These are phyloP conservation scores for Ceriagrion tenellum DNA, from an alignment of 2,888 invertebrate genomes.

Conservation along the genomic window DNA sequence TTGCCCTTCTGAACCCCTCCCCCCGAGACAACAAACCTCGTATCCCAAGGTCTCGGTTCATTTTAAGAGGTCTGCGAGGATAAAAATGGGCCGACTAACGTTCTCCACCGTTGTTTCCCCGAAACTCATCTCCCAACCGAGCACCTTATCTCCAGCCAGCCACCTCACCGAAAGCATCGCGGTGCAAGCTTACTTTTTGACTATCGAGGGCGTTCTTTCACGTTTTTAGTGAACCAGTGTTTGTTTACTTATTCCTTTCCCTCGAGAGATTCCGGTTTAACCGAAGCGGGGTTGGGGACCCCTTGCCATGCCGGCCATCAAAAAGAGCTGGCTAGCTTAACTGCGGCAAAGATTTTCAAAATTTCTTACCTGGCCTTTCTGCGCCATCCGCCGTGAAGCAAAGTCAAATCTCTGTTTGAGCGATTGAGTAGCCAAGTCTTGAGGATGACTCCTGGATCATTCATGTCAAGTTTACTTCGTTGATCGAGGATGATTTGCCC, in stretches of 20 bases:
- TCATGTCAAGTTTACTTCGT: too few species aligned
- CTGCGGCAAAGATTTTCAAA: not conserved
- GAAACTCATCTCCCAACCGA: not conserved
- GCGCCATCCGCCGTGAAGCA: not conserved
- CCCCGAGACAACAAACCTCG: not conserved
- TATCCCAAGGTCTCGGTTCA: not conserved
- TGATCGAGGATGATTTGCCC: too few species aligned
- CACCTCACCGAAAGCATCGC: not conserved
- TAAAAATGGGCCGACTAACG: not conserved
- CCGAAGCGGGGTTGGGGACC: not conserved
- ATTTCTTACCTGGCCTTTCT: not conserved
- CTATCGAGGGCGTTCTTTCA: not conserved
- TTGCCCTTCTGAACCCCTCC: not conserved
- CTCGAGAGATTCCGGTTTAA: not conserved
- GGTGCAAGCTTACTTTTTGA: not conserved
- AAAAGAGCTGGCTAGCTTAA: not conserved
- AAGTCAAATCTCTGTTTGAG: too few species aligned
- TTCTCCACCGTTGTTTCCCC: not conserved
- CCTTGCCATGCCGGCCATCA: not conserved
- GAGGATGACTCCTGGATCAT: too few species aligned
- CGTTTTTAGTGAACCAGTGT: not conserved
- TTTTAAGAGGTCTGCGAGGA: not conserved
- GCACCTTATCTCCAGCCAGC: not conserved
- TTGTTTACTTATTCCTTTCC: not conserved
- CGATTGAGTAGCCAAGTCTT: too few species aligned